Evolutionary conservation across 2,888 invertebrate species (phyloP).

Genomic region (Scelioninae gen. 1): DNA sequence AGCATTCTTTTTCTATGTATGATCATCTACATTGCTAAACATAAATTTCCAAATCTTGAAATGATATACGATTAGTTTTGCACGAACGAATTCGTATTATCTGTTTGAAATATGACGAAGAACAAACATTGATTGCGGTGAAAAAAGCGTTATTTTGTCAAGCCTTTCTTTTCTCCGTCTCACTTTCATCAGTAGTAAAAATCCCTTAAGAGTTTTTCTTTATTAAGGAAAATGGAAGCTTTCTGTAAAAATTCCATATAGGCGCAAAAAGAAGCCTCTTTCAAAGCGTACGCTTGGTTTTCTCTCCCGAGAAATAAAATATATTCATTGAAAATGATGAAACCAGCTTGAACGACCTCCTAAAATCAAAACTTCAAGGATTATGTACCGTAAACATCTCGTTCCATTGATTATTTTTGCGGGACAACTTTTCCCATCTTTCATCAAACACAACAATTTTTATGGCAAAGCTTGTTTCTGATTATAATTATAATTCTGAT

Average conservation of each 20-base stretch:
- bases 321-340: slow-evolving; percentile 28
- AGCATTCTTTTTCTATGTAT: slow-evolving; percentile 35
- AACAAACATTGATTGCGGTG: slow-evolving; percentile 11
- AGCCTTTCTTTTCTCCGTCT: slow-evolving; percentile 12
- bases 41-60: slow-evolving; percentile 8
- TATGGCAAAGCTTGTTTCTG: slow-evolving; percentile 3
- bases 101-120: slow-evolving; percentile 25
- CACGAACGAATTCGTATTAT: slow-evolving; percentile 38
- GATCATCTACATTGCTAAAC: slow-evolving; percentile 27
- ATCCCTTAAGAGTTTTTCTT: slow-evolving; percentile 53
- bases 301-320: slow-evolving; percentile 37
- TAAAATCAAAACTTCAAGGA: slow-evolving; percentile 30
- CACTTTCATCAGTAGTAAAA: slow-evolving; percentile 17
- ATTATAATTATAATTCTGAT: no score
- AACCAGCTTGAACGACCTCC: slow-evolving; percentile 21
- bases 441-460: slow-evolving; percentile 17
- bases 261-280: slow-evolving; percentile 13
- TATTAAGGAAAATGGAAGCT: slow-evolving; percentile 43
- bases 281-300: slow-evolving; percentile 23
- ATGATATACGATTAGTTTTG: slow-evolving; percentile 45
- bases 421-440: slow-evolving; percentile 25
- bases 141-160: slow-evolving; percentile 5
- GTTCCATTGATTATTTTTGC: slow-evolving; percentile 19
- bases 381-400: slow-evolving; percentile 28
- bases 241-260: slow-evolving; percentile 31